A percentile compares a stretch with the other conserved stretches of the same genome.
Evolutionary conservation across 2,797 vertebrate genomes (phyloP).

Genomic region (Odontamblyopus rebecca): DNA sequence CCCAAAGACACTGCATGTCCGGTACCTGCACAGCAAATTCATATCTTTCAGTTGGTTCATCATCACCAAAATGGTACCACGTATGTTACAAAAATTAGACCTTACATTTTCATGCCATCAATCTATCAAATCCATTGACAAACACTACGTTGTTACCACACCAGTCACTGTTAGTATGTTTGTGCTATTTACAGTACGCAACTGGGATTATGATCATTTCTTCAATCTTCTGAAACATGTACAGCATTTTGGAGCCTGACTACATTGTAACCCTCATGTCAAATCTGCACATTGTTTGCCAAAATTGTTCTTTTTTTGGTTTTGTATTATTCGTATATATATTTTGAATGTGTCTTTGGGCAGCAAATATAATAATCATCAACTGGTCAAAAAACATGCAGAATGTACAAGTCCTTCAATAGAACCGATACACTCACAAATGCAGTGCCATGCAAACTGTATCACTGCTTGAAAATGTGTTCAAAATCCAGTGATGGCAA

Average conservation of each 20-base stretch:
- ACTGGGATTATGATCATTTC: slow-evolving; percentile 39
- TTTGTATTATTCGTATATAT: slow-evolving; percentile 15
- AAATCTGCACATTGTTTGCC: slow-evolving; percentile 10
- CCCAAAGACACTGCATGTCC: slow-evolving; percentile 67
- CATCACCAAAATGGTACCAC: slow-evolving; percentile 71
- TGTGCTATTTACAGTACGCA: slow-evolving; percentile 72
- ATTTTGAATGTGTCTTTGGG: slow-evolving; percentile 39
- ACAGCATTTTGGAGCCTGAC: slow-evolving; percentile 8
- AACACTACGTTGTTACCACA: slow-evolving; percentile 63
- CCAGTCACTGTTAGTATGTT: slow-evolving; percentile 60
- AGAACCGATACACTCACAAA: slow-evolving; percentile 25
- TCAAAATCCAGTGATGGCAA: slow-evolving; percentile 33
- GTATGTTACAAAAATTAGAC: slow-evolving; percentile 50
- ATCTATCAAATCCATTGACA: slow-evolving; percentile 56
- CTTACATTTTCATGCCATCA: slow-evolving; percentile 28
- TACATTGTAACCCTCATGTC: slow-evolving; percentile 23
- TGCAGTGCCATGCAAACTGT: slow-evolving; percentile 31
- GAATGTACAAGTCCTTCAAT: slow-evolving; percentile 72
- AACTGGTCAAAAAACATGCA: slow-evolving; percentile 66
- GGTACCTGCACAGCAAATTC: slow-evolving; percentile 72
- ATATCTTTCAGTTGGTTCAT: slow-evolving; percentile 55
- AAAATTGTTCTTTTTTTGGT: slow-evolving; percentile 27
- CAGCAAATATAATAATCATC: slow-evolving; percentile 43
- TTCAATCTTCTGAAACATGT: slow-evolving; percentile 18
- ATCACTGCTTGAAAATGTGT: slow-evolving; percentile 18